A percentile compares a stretch with the other conserved stretches of the same genome.
Evolutionary conservation across 2,888 invertebrate species (phyloP).

Genomic region (Caradrina clavipalpis): DNA sequence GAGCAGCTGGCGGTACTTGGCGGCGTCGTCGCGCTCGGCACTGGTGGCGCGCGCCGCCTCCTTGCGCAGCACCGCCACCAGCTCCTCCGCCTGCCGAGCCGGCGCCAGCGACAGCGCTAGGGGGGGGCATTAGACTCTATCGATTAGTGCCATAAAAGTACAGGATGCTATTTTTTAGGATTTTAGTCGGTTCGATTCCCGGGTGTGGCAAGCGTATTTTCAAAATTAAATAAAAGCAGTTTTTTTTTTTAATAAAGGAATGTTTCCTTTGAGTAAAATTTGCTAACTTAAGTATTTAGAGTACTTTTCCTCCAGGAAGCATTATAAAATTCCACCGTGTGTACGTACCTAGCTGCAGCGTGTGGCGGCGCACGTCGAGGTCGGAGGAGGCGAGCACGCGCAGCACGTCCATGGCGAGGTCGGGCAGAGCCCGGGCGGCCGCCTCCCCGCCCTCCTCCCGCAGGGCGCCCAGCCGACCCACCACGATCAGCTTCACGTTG

Average conservation of each 20-base stretch:
- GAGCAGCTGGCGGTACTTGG: constrained; percentile 98
- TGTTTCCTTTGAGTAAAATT: no score
- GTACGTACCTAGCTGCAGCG: constrained; percentile 92
- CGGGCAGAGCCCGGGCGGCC: constrained; percentile 94
- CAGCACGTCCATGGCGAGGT: constrained; percentile 99
- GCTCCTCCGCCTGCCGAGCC: constrained; percentile 97
- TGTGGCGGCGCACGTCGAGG: constrained; percentile 97
- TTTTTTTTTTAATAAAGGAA: no score
- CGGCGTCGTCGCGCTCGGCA: constrained; percentile 98
- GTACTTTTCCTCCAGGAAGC: no score
- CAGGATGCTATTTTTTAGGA: no score
- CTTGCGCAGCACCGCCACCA: constrained; percentile 97
- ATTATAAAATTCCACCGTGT: no score
- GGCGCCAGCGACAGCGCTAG: constrained; percentile 96
- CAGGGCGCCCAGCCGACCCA: constrained; percentile 97
- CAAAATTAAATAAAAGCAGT: no score
- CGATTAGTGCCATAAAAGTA: no score
- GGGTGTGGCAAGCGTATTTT: no score
- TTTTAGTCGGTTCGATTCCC: no score
- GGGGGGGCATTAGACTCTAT: no score
- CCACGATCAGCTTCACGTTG: constrained; percentile 99
- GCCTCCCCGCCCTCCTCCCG: constrained; percentile 96
- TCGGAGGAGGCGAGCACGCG: constrained; percentile 98
- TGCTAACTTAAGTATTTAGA: no score
- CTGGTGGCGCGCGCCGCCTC: constrained; percentile 97